Evolutionary conservation across 2,888 invertebrate genomes (phyloP).

Genomic region (Xanthia icteritia): DNA sequence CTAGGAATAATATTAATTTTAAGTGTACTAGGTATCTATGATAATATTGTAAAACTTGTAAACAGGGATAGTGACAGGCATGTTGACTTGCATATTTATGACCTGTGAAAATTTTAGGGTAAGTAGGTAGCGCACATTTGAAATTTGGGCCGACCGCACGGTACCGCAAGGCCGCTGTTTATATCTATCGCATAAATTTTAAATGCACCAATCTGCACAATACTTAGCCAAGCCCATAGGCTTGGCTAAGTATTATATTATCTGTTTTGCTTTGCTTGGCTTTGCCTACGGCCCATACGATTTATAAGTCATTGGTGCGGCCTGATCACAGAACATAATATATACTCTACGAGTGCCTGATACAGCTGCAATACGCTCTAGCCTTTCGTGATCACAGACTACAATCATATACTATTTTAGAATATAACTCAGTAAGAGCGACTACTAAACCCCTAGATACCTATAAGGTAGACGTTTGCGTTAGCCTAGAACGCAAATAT

Average conservation of each 20-base stretch:
- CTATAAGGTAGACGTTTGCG: no score
- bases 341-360: no score
- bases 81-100: not conserved
- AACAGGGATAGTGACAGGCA: not conserved
- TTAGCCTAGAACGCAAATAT: no score
- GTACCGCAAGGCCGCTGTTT: not conserved
- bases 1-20: not conserved
- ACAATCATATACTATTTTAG: no score
- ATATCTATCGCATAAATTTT: not conserved
- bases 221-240: not conserved
- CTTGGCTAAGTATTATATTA: not conserved
- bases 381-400: no score
- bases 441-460: no score
- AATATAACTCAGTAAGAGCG: no score
- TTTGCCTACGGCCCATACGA: no score
- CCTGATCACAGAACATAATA: no score
- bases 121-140: not conserved
- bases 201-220: not conserved
- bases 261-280: no score
- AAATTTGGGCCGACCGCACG: not conserved
- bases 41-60: not conserved
- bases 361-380: no score
- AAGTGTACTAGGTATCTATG: not conserved
- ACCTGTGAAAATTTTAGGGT: not conserved
- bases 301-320: no score